phyloP scores from a whole-genome alignment of 2,797 vertebrate genomes.

The Cyprinodon diabolis region DNA sequence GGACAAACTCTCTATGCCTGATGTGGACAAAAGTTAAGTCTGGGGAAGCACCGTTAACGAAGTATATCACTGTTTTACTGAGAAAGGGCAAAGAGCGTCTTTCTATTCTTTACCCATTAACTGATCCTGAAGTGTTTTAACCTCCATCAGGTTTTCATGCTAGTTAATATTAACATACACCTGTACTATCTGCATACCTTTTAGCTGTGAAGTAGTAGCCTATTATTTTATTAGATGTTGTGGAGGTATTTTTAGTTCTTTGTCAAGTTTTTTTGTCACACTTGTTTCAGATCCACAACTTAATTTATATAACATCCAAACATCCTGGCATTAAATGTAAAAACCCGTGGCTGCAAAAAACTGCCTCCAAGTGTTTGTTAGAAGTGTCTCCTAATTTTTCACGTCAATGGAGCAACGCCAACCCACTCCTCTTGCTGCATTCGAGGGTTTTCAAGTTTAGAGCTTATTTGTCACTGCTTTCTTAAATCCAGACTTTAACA shows the following conservation, averaged over 20 bases:
- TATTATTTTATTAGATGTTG: background rate
- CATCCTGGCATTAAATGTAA: background rate
- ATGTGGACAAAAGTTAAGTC: background rate
- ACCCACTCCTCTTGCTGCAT: background rate
- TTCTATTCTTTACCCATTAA: slow-evolving; percentile 2
- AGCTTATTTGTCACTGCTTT: background rate
- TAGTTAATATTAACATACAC: background rate
- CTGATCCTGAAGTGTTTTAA: background rate
- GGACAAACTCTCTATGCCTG: background rate
- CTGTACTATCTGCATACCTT: background rate
- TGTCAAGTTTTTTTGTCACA: background rate
- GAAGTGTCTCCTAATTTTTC: background rate
- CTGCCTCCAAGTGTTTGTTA: background rate
- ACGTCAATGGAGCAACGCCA: background rate
- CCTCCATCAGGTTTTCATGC: background rate
- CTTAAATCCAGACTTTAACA: background rate
- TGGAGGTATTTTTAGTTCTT: background rate
- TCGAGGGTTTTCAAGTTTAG: background rate
- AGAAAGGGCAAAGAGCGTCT: slow-evolving; percentile 13
- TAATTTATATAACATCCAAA: background rate
- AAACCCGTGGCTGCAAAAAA: background rate
- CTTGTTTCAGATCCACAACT: background rate
- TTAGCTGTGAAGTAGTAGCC: background rate
- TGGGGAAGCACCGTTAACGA: background rate
- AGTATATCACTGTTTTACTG: background rate